Evolutionary conservation across 2,113 vertebrate genomes (phyloP), one percentile per base, ranked within the genome.

Genomic region (Benitochromis conjunctus): DNA sequence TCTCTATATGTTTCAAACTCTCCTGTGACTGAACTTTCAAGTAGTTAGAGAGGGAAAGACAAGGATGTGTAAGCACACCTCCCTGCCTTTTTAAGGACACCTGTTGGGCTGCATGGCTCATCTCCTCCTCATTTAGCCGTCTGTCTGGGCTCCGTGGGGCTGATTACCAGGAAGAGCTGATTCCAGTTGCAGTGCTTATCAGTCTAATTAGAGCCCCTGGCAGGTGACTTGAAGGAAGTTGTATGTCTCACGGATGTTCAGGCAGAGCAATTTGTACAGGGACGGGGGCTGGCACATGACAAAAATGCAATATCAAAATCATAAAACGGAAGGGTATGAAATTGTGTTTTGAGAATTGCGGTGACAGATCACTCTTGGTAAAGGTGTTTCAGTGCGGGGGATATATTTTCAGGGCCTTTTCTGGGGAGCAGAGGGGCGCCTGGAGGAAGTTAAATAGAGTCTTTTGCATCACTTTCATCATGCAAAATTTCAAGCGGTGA

Each of bases 201-300:
- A 92, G 92, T 95, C 94, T 96, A 95, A 95, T 95, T 95, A 94
- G 94, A 95, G 92, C 89, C 94, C 88, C 92, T 92, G 91, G 93
- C 94, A 94, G 94, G 93, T 92, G 94, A 94, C 92, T 91, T 81
- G 78, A 88, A 95, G 94, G 90, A 93, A 94, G 92, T 83, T 53
- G 85, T 85, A 88, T 81, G 81, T 88, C 84, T 92, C 62, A 56
- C 74, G 80, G 64, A 91, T 85, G 81, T 93, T 91, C 88, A 88
- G 71, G 80, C 88, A 48, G 66, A 77, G 82, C 36, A 31, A 87
- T 91, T 91, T 90, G 92, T 80, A 74, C 89, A 85, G 82, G 86
- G 82, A 81, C 34, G 43, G 46, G 69, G 26, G 89, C 64, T 64
- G 86, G 77, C 81, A 69, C 48, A 77, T 82, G 85, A 80, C 51